Percentiles rank a stretch among this genome's conserved stretches.
phyloP scores from a whole-genome alignment of 1,140 invertebrate genomes.

The Nymphalis io region DNA sequence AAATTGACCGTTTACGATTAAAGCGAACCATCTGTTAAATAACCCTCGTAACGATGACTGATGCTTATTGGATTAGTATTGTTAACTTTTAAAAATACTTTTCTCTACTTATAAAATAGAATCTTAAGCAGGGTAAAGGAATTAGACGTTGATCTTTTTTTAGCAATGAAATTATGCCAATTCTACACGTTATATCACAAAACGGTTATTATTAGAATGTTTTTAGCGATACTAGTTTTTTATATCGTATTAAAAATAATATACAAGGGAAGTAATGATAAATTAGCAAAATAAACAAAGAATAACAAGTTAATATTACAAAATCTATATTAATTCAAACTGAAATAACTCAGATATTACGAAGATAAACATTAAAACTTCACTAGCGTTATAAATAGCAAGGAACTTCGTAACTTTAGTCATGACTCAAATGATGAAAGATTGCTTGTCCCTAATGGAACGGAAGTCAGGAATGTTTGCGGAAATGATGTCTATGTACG shows the following conservation, averaged over 20 bases:
- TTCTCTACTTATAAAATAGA: not conserved
- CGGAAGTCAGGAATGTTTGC: constrained; percentile 41
- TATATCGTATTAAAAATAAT: no score
- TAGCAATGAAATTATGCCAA: no score
- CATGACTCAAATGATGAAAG: constrained; percentile 34
- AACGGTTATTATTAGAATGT: no score
- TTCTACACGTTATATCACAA: no score
- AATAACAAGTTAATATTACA: no score
- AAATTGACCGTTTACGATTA: constrained; percentile 55
- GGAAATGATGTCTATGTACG: constrained; percentile 36
- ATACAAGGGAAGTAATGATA: no score
- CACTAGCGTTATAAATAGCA: constrained; percentile 6
- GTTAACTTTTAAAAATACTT: constrained; percentile 18
- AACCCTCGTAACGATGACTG: constrained; percentile 54
- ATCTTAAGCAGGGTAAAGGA: not conserved
- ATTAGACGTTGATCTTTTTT: no score
- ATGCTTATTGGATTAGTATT: constrained; percentile 43
- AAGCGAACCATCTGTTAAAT: constrained; percentile 49
- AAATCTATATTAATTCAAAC: not conserved
- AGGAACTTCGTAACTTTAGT: constrained; percentile 13
- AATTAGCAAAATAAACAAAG: no score
- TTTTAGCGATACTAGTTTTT: no score
- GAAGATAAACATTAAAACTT: not conserved
- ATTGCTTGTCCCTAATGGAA: constrained; percentile 38
- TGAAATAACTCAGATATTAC: not conserved